Evolutionary conservation across 2,888 invertebrate species (phyloP).

Genomic region (Pollenia griseotomentosa): DNA sequence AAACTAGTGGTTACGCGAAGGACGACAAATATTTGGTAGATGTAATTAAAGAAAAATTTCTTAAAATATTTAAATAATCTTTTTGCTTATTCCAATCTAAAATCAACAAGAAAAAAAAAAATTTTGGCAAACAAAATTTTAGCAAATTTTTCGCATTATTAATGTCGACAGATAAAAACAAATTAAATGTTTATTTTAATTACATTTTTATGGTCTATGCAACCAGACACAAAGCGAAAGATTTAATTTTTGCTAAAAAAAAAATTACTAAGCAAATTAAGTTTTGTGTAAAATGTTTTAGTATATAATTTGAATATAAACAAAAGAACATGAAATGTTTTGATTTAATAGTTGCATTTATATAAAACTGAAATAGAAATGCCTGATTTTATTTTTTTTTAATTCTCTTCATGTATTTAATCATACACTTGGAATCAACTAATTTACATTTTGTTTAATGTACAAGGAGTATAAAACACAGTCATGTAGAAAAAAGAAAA

Average conservation of each 20-base stretch:
- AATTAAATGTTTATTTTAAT: slow-evolving; percentile 9
- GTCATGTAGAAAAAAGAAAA: slow-evolving; percentile 10
- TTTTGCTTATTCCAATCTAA: too few species aligned
- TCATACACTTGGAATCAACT: slow-evolving; percentile 61
- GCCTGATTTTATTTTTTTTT: slow-evolving; percentile 13
- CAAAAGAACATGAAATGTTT: slow-evolving; percentile 11
- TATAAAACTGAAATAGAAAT: not conserved
- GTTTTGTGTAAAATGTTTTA: not conserved
- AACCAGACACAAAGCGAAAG: slow-evolving; percentile 49
- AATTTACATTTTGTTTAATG: slow-evolving; percentile 67
- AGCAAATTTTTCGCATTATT: not conserved
- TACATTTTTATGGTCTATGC: slow-evolving; percentile 35
- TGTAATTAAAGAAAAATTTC: too few species aligned
- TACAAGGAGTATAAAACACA: not conserved
- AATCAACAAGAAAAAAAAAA: not conserved
- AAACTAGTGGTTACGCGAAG: too few species aligned
- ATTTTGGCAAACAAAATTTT: not conserved
- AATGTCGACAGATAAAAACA: not conserved
- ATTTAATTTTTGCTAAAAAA: not conserved
- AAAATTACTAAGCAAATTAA: slow-evolving; percentile 19
- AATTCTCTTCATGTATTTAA: slow-evolving; percentile 50
- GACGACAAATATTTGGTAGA: too few species aligned
- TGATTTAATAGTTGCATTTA: slow-evolving; percentile 32
- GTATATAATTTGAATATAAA: slow-evolving; percentile 13
- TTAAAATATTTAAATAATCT: too few species aligned